phyloP scores from a whole-genome alignment of 2,113 vertebrate genomes.

The Laterallus jamaicensis region DNA sequence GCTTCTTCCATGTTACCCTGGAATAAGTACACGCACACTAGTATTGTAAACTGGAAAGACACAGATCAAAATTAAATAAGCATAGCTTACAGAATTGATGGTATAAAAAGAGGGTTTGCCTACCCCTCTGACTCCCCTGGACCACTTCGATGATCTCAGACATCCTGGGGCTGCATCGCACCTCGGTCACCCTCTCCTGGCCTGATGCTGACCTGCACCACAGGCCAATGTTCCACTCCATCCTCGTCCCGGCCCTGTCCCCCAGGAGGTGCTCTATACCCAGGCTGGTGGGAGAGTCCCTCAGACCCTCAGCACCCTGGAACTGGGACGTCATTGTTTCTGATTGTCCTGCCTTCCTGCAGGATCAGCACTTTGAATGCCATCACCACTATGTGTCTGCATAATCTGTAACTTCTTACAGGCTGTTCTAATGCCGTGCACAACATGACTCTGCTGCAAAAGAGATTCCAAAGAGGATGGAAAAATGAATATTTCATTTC shows the following conservation, averaged over 20 bases:
- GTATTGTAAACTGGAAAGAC: neutral
- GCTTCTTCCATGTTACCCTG: neutral
- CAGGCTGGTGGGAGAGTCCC: neutral
- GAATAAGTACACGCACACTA: neutral
- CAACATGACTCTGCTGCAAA: neutral
- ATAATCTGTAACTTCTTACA: neutral
- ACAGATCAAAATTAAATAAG: neutral
- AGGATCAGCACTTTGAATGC: neutral
- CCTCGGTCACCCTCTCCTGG: neutral
- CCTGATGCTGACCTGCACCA: neutral
- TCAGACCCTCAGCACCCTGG: too few relatives aligned
- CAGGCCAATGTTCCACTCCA: neutral
- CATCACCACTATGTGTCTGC: neutral
- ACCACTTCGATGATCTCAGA: neutral
- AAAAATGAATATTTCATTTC: neutral
- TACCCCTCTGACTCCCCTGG: neutral
- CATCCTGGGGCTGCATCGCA: neutral
- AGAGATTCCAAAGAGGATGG: neutral
- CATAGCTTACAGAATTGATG: neutral
- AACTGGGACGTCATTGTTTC: neutral
- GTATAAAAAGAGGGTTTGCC: neutral
- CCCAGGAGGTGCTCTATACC: neutral
- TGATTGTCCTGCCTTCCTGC: neutral
- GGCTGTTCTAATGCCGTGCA: neutral
- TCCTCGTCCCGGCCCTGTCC: neutral